Evolutionary conservation across 1,140 invertebrate genomes (phyloP), one percentile per base, ranked within the genome.

Genomic region (Caenorhabditis remanei): DNA sequence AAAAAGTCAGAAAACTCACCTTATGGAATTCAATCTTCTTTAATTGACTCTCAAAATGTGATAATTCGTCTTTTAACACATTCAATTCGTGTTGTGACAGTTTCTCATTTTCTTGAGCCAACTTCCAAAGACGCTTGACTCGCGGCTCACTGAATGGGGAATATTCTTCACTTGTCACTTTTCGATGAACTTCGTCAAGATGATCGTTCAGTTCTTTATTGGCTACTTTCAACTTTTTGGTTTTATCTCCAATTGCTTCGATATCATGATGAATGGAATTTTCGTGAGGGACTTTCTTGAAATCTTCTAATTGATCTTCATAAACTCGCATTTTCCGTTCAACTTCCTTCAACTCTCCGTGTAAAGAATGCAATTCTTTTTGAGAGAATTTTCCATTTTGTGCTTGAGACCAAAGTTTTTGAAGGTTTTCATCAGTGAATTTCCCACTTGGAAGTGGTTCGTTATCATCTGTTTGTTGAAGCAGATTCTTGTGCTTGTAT

Each of bases 211-310:
- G 24, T 50, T 79, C 71, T 24, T 21, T 14, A 50, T 79, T 79
- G 7, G 71, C 71, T 19, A 21, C 71, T 43, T 79, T 79, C 46
- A 79, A 32, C 46, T 79, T 48, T 50, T 79, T 79, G 0, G 71
- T 50, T 50, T 50, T 50, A 7, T 79, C 46, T 24, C 71, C 71
- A 79, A 79, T 79, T 2, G 13, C 7, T 14, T 79, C 71, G n/a
- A 48, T 79, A 24, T 79, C 71, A 14, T 79, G 71, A 24, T 79
- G 71, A 79, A 79, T 50, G 2, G 71, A 79, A 32, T 79, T 79
- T 43, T 79, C 71, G n/a, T 79, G 71, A 6, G 71, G 71, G 24
- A 79, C 71, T 50, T 79, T 79, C 21, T 79, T 79, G 71, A 79
- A 79, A 79, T 79, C 71, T 14, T 79, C 71, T 24, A 79, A 24